Evolutionary conservation across 2,113 vertebrate genomes (phyloP).

Genomic region (Microcebus tavaratra): DNA sequence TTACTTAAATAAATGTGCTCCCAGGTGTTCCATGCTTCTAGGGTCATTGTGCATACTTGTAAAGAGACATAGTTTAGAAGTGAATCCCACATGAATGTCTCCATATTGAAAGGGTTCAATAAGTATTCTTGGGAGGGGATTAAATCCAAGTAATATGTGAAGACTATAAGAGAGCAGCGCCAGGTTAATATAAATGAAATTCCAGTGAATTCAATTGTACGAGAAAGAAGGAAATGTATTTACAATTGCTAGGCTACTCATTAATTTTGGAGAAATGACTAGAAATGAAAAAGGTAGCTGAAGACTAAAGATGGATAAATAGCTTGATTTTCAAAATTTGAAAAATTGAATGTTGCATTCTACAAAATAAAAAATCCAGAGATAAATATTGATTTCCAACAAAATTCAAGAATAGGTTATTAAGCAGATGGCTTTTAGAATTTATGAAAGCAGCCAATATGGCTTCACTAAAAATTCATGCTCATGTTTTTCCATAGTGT

Average conservation of each 20-base stretch:
- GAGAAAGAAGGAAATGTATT: neutral
- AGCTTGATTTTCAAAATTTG: constrained; percentile 36
- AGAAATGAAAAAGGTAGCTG: neutral
- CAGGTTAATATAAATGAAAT: neutral
- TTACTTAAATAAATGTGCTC: neutral
- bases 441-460: constrained; percentile 56
- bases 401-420: constrained; percentile 38
- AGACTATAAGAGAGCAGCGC: neutral
- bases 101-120: neutral
- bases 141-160: neutral
- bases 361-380: neutral
- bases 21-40: neutral
- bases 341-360: neutral
- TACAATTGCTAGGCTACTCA: neutral
- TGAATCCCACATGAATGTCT: neutral
- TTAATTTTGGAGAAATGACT: neutral
- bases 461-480: constrained; percentile 20
- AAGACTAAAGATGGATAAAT: neutral
- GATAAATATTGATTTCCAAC: constrained; percentile 31
- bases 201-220: constrained; percentile 4
- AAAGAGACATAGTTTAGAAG: neutral
- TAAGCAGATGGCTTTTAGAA: neutral
- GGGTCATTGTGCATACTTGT: neutral
- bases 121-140: neutral
- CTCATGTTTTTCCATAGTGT: neutral